Base-by-base conservation (phyloP, 2,113 vertebrate species). In the Phalacrocorax brasilianus region DNA sequence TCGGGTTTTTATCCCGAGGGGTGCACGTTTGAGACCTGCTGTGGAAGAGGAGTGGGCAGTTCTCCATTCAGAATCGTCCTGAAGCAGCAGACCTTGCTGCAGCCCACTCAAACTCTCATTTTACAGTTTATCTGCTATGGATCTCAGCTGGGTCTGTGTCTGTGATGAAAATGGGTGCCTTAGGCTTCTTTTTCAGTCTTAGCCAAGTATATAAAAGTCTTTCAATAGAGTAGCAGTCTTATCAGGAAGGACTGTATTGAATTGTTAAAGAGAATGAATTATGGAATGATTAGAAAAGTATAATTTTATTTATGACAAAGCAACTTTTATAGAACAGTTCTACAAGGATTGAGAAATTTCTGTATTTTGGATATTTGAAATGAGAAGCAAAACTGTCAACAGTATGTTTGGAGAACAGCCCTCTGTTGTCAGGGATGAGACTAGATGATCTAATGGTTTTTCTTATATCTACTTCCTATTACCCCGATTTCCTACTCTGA, bases 1-100 rank as follows among this genome's bases (percentile, higher is more conserved):
- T 87, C 9, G 2, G 8, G 6, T 23, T 86, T 95, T 73, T 84
- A 49, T 92, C 38, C 42, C 47, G 22, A 14, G 22, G 27, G 13
- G 1, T 81, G 40, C 2, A 4, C 13, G 32, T 10, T 23, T 50
- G 42, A 50, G 30, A 68, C 27, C 47, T 61, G 12, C 24, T 2
- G 4, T 3, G 2, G 33, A 50, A 72, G 30, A 23, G 6, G 30
- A 66, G 38, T 14, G 11, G 53, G 33, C 42, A 70, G 18, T 49
- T 89, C 32, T 89, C 33, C 8, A 4, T 70, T 82, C 2, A 7
- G 66, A 67, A 49, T 62, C 0, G 0, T 42, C 4, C 26, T 65
- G 72, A 77, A 65, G 67, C 52, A 75, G 22, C 40, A 85, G 28
- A 45, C 24, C 11, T 88, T 61, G 24, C 53, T 79, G 67, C 44